Evolutionary conservation across 2,113 vertebrate genomes (phyloP).

Genomic region (Laticauda colubrina): DNA sequence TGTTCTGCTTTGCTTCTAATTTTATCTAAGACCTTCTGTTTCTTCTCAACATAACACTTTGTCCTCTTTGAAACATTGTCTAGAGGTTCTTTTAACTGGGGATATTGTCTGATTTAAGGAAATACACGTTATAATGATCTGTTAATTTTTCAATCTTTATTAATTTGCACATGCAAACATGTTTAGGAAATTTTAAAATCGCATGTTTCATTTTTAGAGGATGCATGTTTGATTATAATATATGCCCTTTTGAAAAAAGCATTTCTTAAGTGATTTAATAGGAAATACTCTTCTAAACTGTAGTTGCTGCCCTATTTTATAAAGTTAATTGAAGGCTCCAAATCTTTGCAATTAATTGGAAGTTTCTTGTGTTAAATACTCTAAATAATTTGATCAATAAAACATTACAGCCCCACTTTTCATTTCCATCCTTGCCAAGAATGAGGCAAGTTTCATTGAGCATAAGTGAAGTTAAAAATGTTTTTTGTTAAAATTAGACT

Average conservation of each 20-base stretch:
- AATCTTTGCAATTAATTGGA: background rate
- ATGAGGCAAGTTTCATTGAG: background rate
- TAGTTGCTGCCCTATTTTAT: background rate
- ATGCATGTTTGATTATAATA: background rate
- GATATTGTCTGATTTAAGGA: background rate
- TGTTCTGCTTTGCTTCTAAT: background rate
- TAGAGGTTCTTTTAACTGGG: background rate
- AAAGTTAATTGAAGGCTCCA: background rate
- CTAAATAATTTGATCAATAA: background rate
- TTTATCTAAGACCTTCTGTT: background rate
- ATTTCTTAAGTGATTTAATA: background rate
- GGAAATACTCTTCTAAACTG: background rate
- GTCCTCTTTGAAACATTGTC: background rate
- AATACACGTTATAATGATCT: background rate
- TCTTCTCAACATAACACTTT: accelerated
- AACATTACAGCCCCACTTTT: background rate
- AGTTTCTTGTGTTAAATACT: background rate
- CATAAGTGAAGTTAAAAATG: background rate
- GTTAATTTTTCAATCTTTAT: background rate
- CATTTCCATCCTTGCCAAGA: background rate
- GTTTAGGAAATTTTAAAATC: background rate
- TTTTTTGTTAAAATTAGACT: background rate
- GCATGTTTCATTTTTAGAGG: background rate
- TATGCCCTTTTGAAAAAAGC: background rate
- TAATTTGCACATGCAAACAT: background rate